Evolutionary conservation across 1,140 invertebrate species (phyloP).

Genomic region (Alviniconcha marisindica): DNA sequence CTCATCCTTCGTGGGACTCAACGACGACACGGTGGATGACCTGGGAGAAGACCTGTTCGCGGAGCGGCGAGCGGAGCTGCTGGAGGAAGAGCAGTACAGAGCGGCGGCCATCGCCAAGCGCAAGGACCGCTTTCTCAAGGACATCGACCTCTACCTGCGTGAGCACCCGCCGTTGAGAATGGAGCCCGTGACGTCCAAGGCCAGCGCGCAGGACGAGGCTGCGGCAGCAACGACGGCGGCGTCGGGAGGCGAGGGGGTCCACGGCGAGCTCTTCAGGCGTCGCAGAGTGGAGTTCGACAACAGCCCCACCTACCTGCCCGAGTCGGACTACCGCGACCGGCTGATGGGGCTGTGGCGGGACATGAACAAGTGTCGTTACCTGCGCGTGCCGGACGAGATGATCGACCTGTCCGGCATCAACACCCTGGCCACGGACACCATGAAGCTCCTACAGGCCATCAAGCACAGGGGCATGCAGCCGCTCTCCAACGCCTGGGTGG

Average conservation of each 20-base stretch:
- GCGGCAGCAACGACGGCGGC: constrained; percentile 12
- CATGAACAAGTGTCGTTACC: constrained; percentile 62
- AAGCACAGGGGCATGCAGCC: constrained; percentile 27
- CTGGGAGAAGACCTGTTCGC: constrained; percentile 62
- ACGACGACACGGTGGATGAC: constrained; percentile 58
- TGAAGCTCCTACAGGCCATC: constrained; percentile 47
- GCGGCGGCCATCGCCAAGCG: constrained; percentile 52
- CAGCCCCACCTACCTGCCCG: constrained; percentile 57
- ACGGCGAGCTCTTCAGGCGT: constrained; percentile 28
- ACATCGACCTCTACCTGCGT: constrained; percentile 59
- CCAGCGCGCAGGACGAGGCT: not conserved
- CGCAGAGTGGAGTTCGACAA: constrained; percentile 47
- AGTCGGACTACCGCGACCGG: constrained; percentile 58
- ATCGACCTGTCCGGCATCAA: constrained; percentile 60
- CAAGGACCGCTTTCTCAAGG: constrained; percentile 62
- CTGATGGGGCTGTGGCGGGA: constrained; percentile 58
- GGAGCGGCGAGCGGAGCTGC: constrained; percentile 60
- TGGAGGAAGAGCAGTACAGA: constrained; percentile 60
- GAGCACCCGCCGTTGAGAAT: constrained; percentile 27
- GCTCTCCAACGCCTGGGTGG: constrained; percentile 31
- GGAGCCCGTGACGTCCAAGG: not conserved
- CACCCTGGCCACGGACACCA: constrained; percentile 58
- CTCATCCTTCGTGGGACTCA: not conserved
- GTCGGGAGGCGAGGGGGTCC: constrained; percentile 19
- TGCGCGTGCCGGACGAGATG: constrained; percentile 54